Evolutionary conservation across 2,113 vertebrate species (phyloP).

Genomic region (Clarias macrocephalus): DNA sequence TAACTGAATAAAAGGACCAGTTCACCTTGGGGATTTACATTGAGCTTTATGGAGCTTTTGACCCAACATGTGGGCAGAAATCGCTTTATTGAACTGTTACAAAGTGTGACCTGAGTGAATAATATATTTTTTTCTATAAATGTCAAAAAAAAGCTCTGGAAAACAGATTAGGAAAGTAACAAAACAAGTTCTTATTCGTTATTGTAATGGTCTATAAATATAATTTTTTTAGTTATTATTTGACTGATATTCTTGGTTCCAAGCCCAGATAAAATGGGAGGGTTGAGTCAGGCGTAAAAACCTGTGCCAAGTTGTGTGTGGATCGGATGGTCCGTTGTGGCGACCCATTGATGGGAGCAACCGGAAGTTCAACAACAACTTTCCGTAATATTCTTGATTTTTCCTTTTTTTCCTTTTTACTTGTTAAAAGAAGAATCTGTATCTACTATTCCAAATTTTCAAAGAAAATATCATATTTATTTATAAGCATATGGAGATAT

Average conservation of each 20-base stretch:
- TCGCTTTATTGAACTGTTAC: slow-evolving; percentile 9
- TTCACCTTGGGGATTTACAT: slow-evolving; percentile 44
- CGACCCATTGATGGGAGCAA: too few species aligned
- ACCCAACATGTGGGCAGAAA: slow-evolving; percentile 1
- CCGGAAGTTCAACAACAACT: too few species aligned
- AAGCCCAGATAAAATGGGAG: too few species aligned
- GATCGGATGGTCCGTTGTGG: too few species aligned
- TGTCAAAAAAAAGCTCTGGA: slow-evolving; percentile 26
- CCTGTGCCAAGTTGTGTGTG: too few species aligned
- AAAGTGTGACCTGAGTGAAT: slow-evolving; percentile 24
- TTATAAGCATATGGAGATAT: background rate
- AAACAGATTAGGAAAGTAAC: background rate
- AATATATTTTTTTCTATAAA: background rate
- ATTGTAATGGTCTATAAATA: background rate
- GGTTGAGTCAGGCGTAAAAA: too few species aligned
- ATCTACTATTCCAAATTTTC: background rate
- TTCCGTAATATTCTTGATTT: too few species aligned
- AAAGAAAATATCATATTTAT: background rate
- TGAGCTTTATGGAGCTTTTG: slow-evolving; percentile 34
- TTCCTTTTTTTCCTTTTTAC: too few species aligned
- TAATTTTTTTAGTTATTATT: background rate
- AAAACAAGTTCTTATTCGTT: background rate
- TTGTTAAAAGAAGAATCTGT: background rate
- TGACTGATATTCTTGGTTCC: too few species aligned
- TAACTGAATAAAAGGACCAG: slow-evolving; percentile 40